These are phyloP conservation scores for Diceros bicornis DNA, from an alignment of 2,797 vertebrate genomes.

Conservation along the genomic window DNA sequence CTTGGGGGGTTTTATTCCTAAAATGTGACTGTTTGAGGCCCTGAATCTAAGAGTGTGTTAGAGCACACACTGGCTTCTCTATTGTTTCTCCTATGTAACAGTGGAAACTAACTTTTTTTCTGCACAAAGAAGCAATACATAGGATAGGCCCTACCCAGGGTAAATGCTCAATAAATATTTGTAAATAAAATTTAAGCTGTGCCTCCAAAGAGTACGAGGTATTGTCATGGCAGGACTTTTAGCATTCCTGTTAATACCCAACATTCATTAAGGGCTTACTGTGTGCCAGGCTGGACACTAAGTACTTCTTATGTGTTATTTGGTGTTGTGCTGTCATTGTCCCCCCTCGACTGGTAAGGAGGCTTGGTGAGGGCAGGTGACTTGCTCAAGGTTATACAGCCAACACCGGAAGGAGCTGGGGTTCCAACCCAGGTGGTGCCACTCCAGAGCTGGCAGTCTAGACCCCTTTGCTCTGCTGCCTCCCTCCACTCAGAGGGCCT, in stretches of 20 bases:
- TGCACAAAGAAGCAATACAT: neutral
- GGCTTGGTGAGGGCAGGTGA: neutral
- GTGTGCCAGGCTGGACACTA: neutral
- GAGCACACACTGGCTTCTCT: neutral
- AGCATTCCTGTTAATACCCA: neutral
- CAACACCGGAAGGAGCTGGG: neutral
- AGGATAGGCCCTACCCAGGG: neutral
- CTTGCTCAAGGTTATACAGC: neutral
- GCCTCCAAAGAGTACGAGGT: neutral
- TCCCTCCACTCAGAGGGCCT: no score
- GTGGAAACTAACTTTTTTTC: neutral
- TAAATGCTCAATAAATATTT: neutral
- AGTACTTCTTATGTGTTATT: neutral
- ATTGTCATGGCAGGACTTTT: neutral
- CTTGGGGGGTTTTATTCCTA: neutral
- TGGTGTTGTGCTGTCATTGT: no score
- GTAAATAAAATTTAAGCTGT: neutral
- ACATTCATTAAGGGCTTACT: neutral
- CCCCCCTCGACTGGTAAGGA: neutral
- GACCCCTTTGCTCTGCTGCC: neutral
- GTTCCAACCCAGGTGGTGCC: neutral
- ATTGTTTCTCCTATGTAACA: neutral
- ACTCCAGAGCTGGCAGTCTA: neutral
- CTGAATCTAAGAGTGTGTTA: neutral
- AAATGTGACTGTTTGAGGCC: neutral